phyloP scores from a whole-genome alignment of 2,888 invertebrate species.

The Orthosia gothica region DNA sequence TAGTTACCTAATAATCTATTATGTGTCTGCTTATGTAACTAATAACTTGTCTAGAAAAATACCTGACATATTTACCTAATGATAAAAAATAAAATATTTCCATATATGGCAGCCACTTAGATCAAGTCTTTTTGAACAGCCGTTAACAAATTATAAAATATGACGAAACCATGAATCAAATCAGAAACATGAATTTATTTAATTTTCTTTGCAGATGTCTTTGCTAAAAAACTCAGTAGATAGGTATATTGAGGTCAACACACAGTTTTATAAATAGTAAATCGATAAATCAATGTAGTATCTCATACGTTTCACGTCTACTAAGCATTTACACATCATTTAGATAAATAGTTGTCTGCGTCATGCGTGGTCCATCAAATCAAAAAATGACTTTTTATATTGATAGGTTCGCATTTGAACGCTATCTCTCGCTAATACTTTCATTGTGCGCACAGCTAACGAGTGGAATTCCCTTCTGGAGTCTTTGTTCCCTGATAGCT shows the following conservation, averaged over 20 bases:
- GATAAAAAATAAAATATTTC: conserved; percentile 18
- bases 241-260: conserved; percentile 23
- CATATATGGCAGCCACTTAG: neutral
- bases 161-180: neutral
- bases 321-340: conserved; percentile 19
- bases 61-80: neutral
- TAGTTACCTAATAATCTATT: conserved; percentile 43
- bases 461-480: no score
- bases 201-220: conserved; percentile 2
- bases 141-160: neutral
- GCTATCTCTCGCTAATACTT: no score
- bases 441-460: no score
- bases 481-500: no score
- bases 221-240: neutral
- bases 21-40: conserved; percentile 36
- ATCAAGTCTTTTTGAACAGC: neutral
- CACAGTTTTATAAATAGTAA: conserved; percentile 41
- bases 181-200: neutral
- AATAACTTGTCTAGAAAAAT: conserved; percentile 3
- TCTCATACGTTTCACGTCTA: conserved; percentile 16
- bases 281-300: conserved; percentile 44
- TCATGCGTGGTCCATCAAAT: neutral
- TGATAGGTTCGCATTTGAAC: neutral
- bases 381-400: neutral
- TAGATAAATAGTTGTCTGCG: conserved; percentile 6